Base-by-base conservation (phyloP, 2,113 vertebrate species). In the Hiodon alosoides region DNA sequence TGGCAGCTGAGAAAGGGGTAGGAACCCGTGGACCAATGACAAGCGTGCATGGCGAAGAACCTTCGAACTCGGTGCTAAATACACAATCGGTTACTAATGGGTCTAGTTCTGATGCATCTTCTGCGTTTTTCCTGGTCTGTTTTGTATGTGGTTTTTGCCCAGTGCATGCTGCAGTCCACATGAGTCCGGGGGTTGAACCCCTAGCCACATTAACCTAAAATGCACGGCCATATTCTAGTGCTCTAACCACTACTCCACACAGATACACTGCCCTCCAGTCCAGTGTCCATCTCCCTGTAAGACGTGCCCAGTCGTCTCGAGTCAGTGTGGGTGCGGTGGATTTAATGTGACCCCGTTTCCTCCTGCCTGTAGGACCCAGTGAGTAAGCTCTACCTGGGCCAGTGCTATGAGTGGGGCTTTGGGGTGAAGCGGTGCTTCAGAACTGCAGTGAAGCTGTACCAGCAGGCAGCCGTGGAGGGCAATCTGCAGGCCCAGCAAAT, bases 341-440 rank as follows among this genome's bases (percentile, higher is more conserved):
- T 77, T 73, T 70, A 53, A 1, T 10, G 53, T 76, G 70, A 84
- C 11, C 75, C 7, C 82, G 14, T 60, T 46, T 83, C 48, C 50
- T 9, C 54, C 31, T 31, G 31, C 78, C 68, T 71, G 76, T 80
- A 99, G 97, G 93, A 98, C 79, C 74, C 86, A 74, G 89, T 89
- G 2, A 96, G 94, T 79, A 90, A 90, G 75, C 93, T 93, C 59
- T 89, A 94, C 58, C 80, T 98, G 85, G 95, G 93, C 6, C 86
- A 96, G 81, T 96, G 95, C 84, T 95, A 93, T 64, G 93, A 95
- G 86, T 88, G 82, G 17, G 95, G 94, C 70, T 90, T 94, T 51
- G 94, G 93, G 0, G 93, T 95, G 69, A 85, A 80, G 62, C 89
- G 71, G 82, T 87, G 87, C 80, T 8, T 86, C 76, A 85, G 67